Percentiles rank a stretch among this genome's conserved stretches.
These are phyloP conservation scores for Heliconius hermathena DNA, from an alignment of 1,140 invertebrate species.

Conservation along the genomic window DNA sequence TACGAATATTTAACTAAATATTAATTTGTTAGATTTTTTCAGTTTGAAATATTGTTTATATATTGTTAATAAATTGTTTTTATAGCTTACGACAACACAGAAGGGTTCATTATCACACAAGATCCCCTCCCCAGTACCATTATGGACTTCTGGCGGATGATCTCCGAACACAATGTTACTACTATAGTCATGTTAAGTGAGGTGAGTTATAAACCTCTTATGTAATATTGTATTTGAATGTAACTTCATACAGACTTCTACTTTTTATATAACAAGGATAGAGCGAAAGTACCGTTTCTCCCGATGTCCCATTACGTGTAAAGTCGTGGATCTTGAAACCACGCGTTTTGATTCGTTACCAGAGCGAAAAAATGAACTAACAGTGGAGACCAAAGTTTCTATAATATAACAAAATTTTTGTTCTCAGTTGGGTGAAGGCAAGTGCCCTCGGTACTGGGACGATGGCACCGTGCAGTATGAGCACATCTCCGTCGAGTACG, in stretches of 20 bases:
- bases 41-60: no score
- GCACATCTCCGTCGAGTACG: constrained; percentile 92
- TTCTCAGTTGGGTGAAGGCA: constrained; percentile 86
- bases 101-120: constrained; percentile 97
- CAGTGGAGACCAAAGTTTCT: no score
- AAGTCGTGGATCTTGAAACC: no score
- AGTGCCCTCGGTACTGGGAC: constrained; percentile 96
- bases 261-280: no score
- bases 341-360: no score
- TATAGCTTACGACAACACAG: constrained; percentile 92
- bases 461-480: constrained; percentile 92
- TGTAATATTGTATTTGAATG: no score
- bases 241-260: no score
- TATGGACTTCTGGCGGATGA: constrained; percentile 98
- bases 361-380: no score
- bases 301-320: no score
- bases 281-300: no score
- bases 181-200: constrained; percentile 98
- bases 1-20: no score
- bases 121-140: constrained; percentile 95
- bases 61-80: not conserved
- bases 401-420: not conserved
- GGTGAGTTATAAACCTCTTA: constrained; percentile 78
- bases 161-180: constrained; percentile 94
- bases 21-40: no score